Evolutionary conservation across 2,888 invertebrate genomes (phyloP).

Genomic region (Trilocha varians): DNA sequence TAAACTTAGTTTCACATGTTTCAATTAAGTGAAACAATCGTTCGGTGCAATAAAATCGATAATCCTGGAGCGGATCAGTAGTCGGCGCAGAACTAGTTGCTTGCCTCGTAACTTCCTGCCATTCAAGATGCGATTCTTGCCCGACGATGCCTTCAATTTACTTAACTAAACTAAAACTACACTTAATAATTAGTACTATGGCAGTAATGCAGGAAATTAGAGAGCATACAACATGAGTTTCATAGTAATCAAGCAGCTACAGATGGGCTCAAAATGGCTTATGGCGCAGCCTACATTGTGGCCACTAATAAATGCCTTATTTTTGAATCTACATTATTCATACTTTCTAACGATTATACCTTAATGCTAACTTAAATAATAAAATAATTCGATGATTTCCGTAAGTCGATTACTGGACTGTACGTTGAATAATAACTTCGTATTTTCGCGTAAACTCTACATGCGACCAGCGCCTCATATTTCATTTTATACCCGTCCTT

Average conservation of each 20-base stretch:
- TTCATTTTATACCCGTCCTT: constrained; percentile 15
- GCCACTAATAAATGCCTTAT: not conserved
- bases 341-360: not conserved
- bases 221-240: constrained; percentile 53
- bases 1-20: not conserved
- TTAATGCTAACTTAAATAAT: not conserved
- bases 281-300: not conserved
- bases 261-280: constrained; percentile 16
- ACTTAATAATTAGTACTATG: constrained; percentile 43
- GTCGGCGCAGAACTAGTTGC: constrained; percentile 18
- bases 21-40: not conserved
- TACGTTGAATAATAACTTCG: constrained; percentile 19
- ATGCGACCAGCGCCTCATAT: constrained; percentile 48
- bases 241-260: constrained; percentile 53
- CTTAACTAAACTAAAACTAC: constrained; percentile 30
- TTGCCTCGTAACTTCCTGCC: constrained; percentile 51
- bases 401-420: constrained; percentile 11
- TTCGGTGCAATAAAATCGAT: not conserved
- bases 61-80: not conserved
- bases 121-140: constrained; percentile 26
- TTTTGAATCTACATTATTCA: not conserved
- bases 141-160: constrained; percentile 25
- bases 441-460: constrained; percentile 27
- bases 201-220: constrained; percentile 61
- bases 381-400: constrained; percentile 5